Conservation (phyloP, 2,888 invertebrate genomes). For the Limenitis camilla region DNA sequence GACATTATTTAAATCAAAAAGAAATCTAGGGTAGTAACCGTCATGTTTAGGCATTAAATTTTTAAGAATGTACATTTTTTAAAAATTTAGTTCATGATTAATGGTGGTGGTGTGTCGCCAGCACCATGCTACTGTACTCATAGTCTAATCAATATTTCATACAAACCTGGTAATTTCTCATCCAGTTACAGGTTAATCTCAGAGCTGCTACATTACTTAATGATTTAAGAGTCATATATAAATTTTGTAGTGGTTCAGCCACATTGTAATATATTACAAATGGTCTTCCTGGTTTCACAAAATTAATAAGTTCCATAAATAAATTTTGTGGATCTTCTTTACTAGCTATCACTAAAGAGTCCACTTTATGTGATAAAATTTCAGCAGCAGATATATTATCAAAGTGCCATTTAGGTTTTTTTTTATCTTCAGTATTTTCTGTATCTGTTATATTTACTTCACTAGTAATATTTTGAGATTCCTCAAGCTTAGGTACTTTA, state of each 20-base stretch:
- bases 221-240: conserved; percentile 85
- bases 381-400: conserved; percentile 80
- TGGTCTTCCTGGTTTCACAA: conserved; percentile 86
- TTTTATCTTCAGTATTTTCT: conserved; percentile 33
- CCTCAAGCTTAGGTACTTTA: conserved; percentile 45
- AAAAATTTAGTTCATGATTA: too few species aligned
- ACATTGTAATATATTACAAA: conserved; percentile 88
- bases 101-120: too few species aligned
- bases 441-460: conserved; percentile 20
- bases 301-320: conserved; percentile 82
- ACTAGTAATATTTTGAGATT: conserved; percentile 13
- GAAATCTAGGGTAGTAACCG: too few species aligned
- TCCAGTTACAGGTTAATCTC: conserved; percentile 88
- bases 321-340: conserved; percentile 91
- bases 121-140: too few species aligned
- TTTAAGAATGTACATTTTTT: background rate
- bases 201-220: conserved; percentile 82
- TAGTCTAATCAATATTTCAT: background rate
- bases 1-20: too few species aligned
- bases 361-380: conserved; percentile 77
- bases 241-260: conserved; percentile 88
- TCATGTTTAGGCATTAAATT: background rate
- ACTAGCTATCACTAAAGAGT: conserved; percentile 84
- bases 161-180: conserved; percentile 89
- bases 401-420: conserved; percentile 79